phyloP scores from a whole-genome alignment of 2,888 invertebrate genomes.

The Seira sanloemensis region DNA sequence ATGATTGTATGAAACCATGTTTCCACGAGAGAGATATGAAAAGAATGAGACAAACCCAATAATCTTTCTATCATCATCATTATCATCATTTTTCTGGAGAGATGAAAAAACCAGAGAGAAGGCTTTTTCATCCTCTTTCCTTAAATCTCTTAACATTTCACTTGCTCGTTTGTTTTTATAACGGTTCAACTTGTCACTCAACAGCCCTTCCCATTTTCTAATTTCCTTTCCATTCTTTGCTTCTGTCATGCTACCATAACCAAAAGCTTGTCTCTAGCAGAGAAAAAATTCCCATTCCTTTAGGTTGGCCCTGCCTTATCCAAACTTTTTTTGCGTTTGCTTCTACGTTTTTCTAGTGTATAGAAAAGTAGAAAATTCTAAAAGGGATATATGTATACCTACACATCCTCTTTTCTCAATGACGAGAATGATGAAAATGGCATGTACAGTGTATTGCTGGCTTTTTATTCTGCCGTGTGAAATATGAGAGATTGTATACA shows the following conservation, averaged over 20 bases:
- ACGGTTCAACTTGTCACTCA: conserved; percentile 63
- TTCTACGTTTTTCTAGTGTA: background rate
- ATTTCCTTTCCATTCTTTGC: conserved; percentile 47
- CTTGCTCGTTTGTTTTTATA: conserved; percentile 59
- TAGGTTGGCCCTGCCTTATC: background rate
- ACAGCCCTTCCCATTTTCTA: conserved; percentile 59
- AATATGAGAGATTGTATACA: conserved; percentile 40
- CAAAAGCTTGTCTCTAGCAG: background rate
- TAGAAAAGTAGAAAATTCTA: no score
- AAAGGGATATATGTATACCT: no score
- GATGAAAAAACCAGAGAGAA: conserved; percentile 1
- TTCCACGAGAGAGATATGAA: conserved; percentile 1
- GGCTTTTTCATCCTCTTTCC: conserved; percentile 16
- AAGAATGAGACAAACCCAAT: conserved; percentile 54
- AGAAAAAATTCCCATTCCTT: background rate
- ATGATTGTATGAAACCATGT: conserved; percentile 10
- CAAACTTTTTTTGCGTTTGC: background rate
- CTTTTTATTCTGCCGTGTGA: conserved; percentile 44
- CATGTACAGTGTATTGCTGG: conserved; percentile 7
- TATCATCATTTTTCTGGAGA: conserved; percentile 12
- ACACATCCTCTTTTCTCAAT: background rate
- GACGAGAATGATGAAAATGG: background rate
- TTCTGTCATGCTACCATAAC: conserved; percentile 10
- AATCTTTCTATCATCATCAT: conserved; percentile 53
- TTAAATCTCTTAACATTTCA: conserved; percentile 59